Percentiles rank a stretch among this genome's conserved stretches.
phyloP scores from a whole-genome alignment of 2,888 invertebrate species.

The Watsonalla cultraria region DNA sequence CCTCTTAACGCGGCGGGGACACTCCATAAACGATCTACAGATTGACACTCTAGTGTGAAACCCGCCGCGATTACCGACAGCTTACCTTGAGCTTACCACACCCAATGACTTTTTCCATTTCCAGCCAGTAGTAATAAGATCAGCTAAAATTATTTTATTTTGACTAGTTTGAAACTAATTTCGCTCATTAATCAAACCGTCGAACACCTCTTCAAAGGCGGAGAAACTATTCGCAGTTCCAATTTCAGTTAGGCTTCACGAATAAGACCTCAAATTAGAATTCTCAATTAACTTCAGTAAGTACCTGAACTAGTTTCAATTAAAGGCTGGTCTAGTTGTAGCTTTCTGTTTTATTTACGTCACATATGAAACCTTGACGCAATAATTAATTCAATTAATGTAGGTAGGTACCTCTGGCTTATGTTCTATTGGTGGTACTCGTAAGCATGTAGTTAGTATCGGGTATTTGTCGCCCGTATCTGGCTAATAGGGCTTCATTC shows the following conservation, averaged over 20 bases:
- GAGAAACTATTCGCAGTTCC: neutral
- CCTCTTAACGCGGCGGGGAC: conserved; percentile 57
- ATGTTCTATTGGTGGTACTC: conserved; percentile 32
- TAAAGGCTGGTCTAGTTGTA: neutral
- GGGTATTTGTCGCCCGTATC: conserved; percentile 36
- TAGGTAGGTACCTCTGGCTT: conserved; percentile 26
- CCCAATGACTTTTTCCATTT: neutral
- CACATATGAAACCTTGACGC: neutral
- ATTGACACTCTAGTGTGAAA: conserved; percentile 67
- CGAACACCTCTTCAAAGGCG: neutral
- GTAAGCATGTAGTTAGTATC: conserved; percentile 35
- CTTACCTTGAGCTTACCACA: conserved; percentile 13
- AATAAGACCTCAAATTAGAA: neutral
- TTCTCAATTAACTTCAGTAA: neutral
- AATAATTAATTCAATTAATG: conserved; percentile 15
- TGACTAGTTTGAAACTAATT: conserved; percentile 1
- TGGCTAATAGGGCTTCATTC: conserved; percentile 50
- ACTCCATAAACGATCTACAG: conserved; percentile 56
- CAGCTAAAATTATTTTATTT: conserved; percentile 11
- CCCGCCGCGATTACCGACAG: conserved; percentile 38
- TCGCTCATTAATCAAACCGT: neutral
- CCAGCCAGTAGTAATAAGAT: conserved; percentile 8
- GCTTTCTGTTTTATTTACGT: neutral
- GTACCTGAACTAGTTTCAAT: neutral
- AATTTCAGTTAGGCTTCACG: neutral